Base-by-base conservation (phyloP, 2,797 vertebrate genomes). In the Aphelocoma californica region DNA sequence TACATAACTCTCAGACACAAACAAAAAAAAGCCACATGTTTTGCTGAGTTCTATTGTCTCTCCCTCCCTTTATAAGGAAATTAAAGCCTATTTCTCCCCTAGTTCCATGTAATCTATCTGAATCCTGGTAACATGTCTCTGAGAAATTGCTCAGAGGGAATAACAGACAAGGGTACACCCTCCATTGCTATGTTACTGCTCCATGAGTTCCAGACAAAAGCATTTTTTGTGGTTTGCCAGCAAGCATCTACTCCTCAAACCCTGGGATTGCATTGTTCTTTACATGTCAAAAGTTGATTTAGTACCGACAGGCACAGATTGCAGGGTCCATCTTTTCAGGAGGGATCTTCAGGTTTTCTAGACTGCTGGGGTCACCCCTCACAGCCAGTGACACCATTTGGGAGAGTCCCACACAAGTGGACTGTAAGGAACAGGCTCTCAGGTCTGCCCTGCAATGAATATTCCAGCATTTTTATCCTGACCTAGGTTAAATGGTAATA, bases 161-260 rank as follows among this genome's bases (percentile, higher is more conserved):
- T 91, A 93, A 53, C 7, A 90, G 93, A 88, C 82, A 66, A 66
- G 94, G 92, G 92, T 94, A 95, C 94, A 96, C 93, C 95, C 92
- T 96, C 73, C 92, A 75, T 77, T 95, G 95, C 92, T 96, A 93
- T 95, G 93, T 96, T 95, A 79, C 91, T 94, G 88, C 77, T 96
- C 89, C 92, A 91, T 90, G 91, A 95, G 73, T 92, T 93, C 89
- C 95, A 97, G 93, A 95, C 87, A 93, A 95, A 96, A 92, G 91
- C 89, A 96, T 95, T 96, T 95, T 88, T 80, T 96, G 91, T 95
- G 94, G 94, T 95, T 95, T 97, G 96, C 93, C 96, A 94, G 82
- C 64, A 92, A 86, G 51, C 36, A 81, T 80, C 66, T 81, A 31
- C 56, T 94, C 85, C 91, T 92, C 82, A 95, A 92, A 77, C 91